These are phyloP conservation scores for Vidua macroura DNA, from an alignment of 2,113 vertebrate species.

Conservation along the genomic window DNA sequence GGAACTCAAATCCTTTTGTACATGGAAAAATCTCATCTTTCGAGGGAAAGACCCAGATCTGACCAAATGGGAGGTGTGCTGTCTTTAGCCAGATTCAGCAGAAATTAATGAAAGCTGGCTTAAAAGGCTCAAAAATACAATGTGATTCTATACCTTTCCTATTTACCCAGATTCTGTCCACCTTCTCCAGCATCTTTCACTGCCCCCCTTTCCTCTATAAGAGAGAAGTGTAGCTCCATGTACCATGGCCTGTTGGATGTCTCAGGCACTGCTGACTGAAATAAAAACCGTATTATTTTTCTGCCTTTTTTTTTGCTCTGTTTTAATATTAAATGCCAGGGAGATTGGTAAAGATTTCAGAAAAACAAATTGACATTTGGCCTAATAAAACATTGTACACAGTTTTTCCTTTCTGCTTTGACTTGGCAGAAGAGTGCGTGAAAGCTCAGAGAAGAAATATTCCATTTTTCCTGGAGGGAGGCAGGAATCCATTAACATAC, in stretches of 20 bases:
- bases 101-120: background rate
- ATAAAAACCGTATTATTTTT: background rate
- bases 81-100: background rate
- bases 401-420: constrained; percentile 55
- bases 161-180: background rate
- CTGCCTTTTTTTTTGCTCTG: background rate
- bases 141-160: background rate
- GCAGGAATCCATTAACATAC: constrained; percentile 44
- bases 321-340: constrained; percentile 6
- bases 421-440: constrained; percentile 32
- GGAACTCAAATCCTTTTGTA: background rate
- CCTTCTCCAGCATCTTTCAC: background rate
- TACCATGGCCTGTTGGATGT: background rate
- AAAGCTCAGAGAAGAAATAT: constrained; percentile 59
- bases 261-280: background rate
- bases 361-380: constrained; percentile 54
- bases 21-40: background rate
- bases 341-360: constrained; percentile 56
- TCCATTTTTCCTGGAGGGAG: constrained; percentile 43
- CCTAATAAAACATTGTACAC: constrained; percentile 40
- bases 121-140: background rate
- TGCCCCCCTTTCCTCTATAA: background rate
- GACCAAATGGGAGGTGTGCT: background rate
- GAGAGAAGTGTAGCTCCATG: background rate
- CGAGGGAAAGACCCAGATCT: background rate